These are phyloP conservation scores for Melieria picta DNA, from an alignment of 2,888 invertebrate genomes.

Conservation along the genomic window DNA sequence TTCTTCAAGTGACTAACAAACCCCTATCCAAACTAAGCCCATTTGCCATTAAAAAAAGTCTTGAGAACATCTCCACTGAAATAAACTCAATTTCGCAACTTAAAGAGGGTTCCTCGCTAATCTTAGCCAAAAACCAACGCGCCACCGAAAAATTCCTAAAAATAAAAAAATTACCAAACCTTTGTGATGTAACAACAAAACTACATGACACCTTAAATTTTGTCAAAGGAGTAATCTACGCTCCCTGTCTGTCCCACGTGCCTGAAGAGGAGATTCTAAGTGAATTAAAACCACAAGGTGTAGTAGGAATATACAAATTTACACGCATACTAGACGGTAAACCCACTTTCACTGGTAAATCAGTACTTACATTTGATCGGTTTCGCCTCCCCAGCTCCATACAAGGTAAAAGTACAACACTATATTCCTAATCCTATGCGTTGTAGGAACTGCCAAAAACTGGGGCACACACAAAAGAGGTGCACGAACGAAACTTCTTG, in stretches of 20 bases:
- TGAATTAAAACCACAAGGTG: slow-evolving; percentile 23
- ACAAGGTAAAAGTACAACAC: slow-evolving; percentile 11
- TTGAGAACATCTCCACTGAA: neutral
- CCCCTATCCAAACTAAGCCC: neutral
- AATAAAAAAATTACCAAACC: too few species aligned
- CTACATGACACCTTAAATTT: neutral
- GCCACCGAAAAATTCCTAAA: too few species aligned
- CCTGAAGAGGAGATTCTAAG: slow-evolving; percentile 22
- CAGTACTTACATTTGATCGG: slow-evolving; percentile 23
- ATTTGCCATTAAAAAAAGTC: neutral
- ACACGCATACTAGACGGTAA: neutral
- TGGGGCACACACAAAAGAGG: slow-evolving; percentile 21
- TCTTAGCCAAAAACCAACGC: too few species aligned
- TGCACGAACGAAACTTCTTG: slow-evolving; percentile 10
- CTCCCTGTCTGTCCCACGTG: slow-evolving; percentile 16
- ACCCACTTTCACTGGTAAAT: slow-evolving; percentile 4
- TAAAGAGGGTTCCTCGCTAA: too few species aligned
- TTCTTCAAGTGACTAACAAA: too few species aligned
- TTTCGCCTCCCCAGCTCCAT: slow-evolving; percentile 1
- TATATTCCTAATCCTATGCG: slow-evolving; percentile 15
- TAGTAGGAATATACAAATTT: slow-evolving; percentile 3
- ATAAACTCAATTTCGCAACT: neutral
- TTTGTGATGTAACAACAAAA: too few species aligned
- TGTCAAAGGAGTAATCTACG: neutral
- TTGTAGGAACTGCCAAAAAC: slow-evolving; percentile 16